Evolutionary conservation across 2,888 invertebrate genomes (phyloP).

Genomic region (Notodonta dromedarius): DNA sequence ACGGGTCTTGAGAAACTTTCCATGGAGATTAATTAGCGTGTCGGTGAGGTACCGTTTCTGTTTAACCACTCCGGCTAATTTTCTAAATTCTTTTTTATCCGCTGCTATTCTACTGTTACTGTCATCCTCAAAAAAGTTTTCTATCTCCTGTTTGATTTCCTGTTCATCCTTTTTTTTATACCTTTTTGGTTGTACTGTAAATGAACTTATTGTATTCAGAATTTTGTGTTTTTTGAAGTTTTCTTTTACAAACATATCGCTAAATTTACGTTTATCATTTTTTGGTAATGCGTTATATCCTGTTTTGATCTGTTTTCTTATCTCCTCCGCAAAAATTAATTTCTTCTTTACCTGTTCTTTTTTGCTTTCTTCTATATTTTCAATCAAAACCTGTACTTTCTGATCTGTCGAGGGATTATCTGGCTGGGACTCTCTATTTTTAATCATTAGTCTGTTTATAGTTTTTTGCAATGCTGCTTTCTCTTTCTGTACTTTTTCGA

Average conservation of each 20-base stretch:
- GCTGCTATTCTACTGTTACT: constrained; percentile 4
- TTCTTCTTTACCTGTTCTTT: too few relatives aligned
- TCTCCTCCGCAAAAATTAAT: background rate
- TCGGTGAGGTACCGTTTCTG: constrained; percentile 20
- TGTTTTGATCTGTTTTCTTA: background rate
- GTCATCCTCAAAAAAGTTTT: constrained; percentile 3
- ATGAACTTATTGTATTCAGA: background rate
- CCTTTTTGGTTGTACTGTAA: background rate
- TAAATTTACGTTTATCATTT: constrained; percentile 1
- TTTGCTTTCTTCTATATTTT: constrained; percentile 5
- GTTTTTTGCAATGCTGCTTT: too few relatives aligned
- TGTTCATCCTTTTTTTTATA: background rate
- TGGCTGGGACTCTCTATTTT: too few relatives aligned
- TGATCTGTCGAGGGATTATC: too few relatives aligned
- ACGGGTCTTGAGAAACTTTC: constrained; percentile 12
- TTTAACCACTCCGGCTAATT: constrained; percentile 8
- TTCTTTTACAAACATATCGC: constrained; percentile 1
- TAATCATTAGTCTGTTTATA: too few relatives aligned
- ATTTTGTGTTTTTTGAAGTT: background rate
- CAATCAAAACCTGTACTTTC: too few relatives aligned
- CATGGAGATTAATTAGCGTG: constrained; percentile 17
- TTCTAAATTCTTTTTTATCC: constrained; percentile 4
- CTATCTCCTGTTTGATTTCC: background rate
- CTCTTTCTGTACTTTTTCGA: background rate
- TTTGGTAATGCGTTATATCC: background rate